Base-by-base conservation (phyloP, 2,888 invertebrate species). In the Cremastinae sp. region DNA sequence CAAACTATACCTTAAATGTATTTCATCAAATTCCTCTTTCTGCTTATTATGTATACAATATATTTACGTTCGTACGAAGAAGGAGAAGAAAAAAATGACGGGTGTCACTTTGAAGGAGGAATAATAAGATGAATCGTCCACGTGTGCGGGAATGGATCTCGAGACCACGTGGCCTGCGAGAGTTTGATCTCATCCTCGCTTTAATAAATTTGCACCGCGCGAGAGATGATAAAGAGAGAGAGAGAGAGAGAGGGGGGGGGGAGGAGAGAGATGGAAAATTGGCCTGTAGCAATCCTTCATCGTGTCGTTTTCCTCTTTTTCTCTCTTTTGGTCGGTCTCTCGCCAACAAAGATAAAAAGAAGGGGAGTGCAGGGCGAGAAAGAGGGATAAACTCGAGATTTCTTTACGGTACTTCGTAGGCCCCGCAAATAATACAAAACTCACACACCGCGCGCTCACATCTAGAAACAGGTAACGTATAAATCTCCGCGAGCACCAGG, bases 241-340 rank as follows among this genome's bases (percentile, higher is more conserved):
- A 43, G 28, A 59, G 74, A 68, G 56, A 66, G 78, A 72, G 58
- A 70, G 71, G 38, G 38, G 54, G 20, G 38, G 22, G 54, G 38
- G 51, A 34, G 12, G 47, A 65, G 12, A 66, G 18, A 28, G 58
- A 12, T 9, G 1, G 9, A 28, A 58, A 28, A 68, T 16, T 56
- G 51, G 61, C 59, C 65, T 58, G 59, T 28, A 49, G 75, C 53
- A 54, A 79, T 75, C 69, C 70, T 79, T 65, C 59, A 43, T 71
- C 47, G 28, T 28, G 28, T 28, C 5, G 28, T 28, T 28, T 28
- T 28, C 28, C 28, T 28, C 28, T 28, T 28, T 28, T 34, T 59
- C 53, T 47, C 47, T 12, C 7, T 47, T 43, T 68, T 10, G 22
- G 47, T 41, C 10, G 28, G 4, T 41, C 18, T 58, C 10, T 41